phyloP scores from a whole-genome alignment of 2,797 vertebrate species.

The Tragopan temminckii region DNA sequence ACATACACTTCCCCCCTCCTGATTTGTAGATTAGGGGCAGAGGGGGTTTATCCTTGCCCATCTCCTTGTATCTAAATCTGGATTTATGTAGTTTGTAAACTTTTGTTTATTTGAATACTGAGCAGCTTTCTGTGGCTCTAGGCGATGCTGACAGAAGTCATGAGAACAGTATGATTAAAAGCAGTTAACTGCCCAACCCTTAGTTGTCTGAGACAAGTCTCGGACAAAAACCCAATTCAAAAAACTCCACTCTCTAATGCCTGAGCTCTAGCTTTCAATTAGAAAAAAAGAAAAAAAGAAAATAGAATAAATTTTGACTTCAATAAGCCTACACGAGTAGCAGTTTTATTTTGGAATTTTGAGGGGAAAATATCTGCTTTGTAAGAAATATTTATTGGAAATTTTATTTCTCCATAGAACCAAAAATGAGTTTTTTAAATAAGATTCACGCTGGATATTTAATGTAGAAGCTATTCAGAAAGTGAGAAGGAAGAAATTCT shows the following conservation, averaged over 20 bases:
- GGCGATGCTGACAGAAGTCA: slow-evolving; percentile 52
- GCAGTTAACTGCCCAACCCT: not conserved
- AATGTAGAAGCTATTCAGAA: not conserved
- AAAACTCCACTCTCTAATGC: accelerated
- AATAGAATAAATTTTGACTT: not conserved
- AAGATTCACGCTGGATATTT: not conserved
- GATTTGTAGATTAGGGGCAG: not conserved
- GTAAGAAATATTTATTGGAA: not conserved
- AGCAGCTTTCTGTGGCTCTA: slow-evolving; percentile 51
- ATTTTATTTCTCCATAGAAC: not conserved
- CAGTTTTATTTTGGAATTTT: not conserved
- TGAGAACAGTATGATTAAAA: slow-evolving; percentile 57
- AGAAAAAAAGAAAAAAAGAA: not conserved
- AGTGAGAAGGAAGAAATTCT: not conserved
- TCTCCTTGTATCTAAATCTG: not conserved
- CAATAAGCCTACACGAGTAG: not conserved
- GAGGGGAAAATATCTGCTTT: not conserved
- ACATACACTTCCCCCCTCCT: not conserved
- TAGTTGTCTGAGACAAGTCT: not conserved
- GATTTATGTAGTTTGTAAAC: not conserved
- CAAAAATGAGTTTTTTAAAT: not conserved
- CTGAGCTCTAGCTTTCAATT: not conserved
- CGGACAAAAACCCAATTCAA: not conserved
- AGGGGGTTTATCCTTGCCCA: not conserved
- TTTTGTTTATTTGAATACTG: slow-evolving; percentile 1